These are phyloP conservation scores for Drosophila littoralis DNA, from an alignment of 1,140 invertebrate genomes.

Conservation along the genomic window DNA sequence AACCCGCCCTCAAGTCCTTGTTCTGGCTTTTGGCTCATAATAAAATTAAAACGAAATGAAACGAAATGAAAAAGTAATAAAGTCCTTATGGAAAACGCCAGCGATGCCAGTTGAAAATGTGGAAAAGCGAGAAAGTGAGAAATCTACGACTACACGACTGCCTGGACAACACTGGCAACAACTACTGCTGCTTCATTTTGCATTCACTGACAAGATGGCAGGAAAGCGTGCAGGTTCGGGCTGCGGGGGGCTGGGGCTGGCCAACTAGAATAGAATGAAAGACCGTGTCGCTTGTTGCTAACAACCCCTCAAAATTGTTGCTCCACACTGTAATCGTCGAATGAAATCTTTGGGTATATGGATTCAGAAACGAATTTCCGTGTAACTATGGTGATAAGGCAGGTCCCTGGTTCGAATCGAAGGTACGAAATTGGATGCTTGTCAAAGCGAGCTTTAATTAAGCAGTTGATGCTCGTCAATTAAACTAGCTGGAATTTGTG, in stretches of 20 bases:
- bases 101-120: constrained; percentile 30
- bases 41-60: constrained; percentile 83
- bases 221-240: neutral
- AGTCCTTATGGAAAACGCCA: constrained; percentile 80
- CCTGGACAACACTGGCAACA: neutral
- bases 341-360: constrained; percentile 13
- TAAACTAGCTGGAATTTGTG: no score
- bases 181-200: constrained; percentile 38
- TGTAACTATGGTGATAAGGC: neutral
- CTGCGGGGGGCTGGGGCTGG: neutral
- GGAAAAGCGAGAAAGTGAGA: constrained; percentile 14
- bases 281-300: constrained; percentile 24
- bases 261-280: constrained; percentile 1
- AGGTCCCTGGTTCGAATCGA: neutral
- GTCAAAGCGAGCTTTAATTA: neutral
- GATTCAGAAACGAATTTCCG: neutral
- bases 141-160: constrained; percentile 15
- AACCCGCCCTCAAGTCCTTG: constrained; percentile 28
- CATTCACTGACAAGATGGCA: constrained; percentile 40
- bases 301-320: constrained; percentile 44
- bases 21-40: constrained; percentile 68
- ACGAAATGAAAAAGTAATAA: constrained; percentile 83
- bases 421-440: no score
- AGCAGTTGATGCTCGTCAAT: no score
- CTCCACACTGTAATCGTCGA: constrained; percentile 10